These are phyloP conservation scores for Carassius carassius DNA, from an alignment of 2,113 vertebrate genomes.

Conservation along the genomic window DNA sequence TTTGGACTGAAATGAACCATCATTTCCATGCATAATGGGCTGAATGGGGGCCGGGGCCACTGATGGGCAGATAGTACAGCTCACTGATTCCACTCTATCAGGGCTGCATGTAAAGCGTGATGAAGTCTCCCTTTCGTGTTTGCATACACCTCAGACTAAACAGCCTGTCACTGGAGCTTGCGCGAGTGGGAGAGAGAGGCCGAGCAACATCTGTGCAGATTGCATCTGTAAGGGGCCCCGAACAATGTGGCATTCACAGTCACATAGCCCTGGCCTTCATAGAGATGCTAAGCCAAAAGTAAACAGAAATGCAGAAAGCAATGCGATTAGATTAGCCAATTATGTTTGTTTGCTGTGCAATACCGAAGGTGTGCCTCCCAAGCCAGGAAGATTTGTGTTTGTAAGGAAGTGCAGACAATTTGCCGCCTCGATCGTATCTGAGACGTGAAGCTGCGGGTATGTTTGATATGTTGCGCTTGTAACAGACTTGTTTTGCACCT, in stretches of 20 bases:
- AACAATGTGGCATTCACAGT: slow-evolving; percentile 63
- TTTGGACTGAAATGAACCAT: slow-evolving; percentile 41
- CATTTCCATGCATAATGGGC: slow-evolving; percentile 47
- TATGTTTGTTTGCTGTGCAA: slow-evolving; percentile 54
- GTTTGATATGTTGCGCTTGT: slow-evolving; percentile 46
- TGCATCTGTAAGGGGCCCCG: slow-evolving; percentile 50
- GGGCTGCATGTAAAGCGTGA: slow-evolving; percentile 57
- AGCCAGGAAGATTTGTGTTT: slow-evolving; percentile 1
- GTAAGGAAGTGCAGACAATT: slow-evolving; percentile 32
- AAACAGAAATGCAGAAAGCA: slow-evolving; percentile 53
- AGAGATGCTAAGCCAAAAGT: slow-evolving; percentile 52
- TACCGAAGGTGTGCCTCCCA: slow-evolving; percentile 29
- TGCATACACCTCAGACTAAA: slow-evolving; percentile 51
- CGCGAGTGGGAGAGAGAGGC: slow-evolving; percentile 8
- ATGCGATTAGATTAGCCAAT: slow-evolving; percentile 54
- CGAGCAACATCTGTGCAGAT: slow-evolving; percentile 46
- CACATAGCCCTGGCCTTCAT: slow-evolving; percentile 47
- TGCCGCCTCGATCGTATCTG: slow-evolving; percentile 28
- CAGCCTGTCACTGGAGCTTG: slow-evolving; percentile 48
- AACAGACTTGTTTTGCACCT: neutral
- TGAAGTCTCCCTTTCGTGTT: slow-evolving; percentile 41
- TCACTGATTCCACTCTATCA: slow-evolving; percentile 57
- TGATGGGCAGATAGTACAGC: slow-evolving; percentile 58
- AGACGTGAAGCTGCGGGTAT: neutral
- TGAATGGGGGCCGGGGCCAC: slow-evolving; percentile 49